These are phyloP conservation scores for Trissoscelio sp. DNA, from an alignment of 2,888 invertebrate genomes.

Conservation along the genomic window DNA sequence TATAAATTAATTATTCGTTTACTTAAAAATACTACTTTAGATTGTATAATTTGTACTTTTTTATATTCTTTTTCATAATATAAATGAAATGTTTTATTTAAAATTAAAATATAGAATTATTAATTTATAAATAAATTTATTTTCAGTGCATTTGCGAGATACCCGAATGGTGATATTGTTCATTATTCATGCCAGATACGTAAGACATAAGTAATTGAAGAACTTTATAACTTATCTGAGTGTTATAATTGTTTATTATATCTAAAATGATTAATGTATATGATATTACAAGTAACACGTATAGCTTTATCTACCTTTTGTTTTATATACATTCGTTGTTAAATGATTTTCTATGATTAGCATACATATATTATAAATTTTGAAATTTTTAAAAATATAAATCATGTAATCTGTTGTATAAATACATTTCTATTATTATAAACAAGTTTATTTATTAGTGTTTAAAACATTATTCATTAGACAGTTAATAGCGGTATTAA, in stretches of 20 bases:
- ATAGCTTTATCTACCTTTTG: background rate
- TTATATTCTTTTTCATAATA: too few relatives aligned
- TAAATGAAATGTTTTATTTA: too few relatives aligned
- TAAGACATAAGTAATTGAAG: constrained; percentile 74
- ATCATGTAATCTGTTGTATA: too few relatives aligned
- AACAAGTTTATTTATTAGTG: too few relatives aligned
- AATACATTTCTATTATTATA: too few relatives aligned
- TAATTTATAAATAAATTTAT: constrained; percentile 4
- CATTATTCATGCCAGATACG: constrained; percentile 94
- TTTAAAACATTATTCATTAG: too few relatives aligned
- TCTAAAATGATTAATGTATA: too few relatives aligned
- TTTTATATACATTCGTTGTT: constrained; percentile 15
- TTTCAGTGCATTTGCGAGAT: constrained; percentile 94
- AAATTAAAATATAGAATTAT: too few relatives aligned
- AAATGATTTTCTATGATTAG: background rate
- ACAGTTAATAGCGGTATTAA: too few relatives aligned
- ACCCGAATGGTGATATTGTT: constrained; percentile 95
- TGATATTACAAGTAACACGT: background rate
- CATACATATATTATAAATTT: too few relatives aligned
- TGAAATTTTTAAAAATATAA: too few relatives aligned
- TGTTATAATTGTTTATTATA: background rate
- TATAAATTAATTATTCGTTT: background rate
- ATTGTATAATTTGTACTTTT: background rate
- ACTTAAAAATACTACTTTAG: background rate
- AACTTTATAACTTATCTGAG: constrained; percentile 1